Base-by-base conservation (phyloP, 2,888 invertebrate genomes). In the Chymomyza caudatula region DNA sequence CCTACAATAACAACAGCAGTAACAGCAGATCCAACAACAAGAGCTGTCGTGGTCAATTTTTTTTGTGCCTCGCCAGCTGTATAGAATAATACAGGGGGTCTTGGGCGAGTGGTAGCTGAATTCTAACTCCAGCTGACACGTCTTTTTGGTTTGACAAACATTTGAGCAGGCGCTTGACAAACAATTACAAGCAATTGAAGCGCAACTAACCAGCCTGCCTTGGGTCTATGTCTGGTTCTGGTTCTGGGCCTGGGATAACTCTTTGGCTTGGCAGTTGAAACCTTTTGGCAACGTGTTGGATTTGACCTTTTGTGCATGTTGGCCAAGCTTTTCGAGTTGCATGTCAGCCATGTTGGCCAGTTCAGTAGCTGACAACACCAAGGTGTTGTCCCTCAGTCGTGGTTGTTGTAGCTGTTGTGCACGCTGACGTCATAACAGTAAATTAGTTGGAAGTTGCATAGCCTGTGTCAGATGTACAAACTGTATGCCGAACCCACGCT, bases 401-500 rank as follows among this genome's bases (percentile, higher is more conserved):
- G 55, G 60, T 44, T 52, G 43, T 62, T 55, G 60, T 25, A 29
- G 44, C 22, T 19, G 15, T 29, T 47, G 47, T 19, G 13, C 55
- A 49, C 60, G 17, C 63, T 82, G 79, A 81, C 71, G 73, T 85
- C 82, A 81, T 81, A 81, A 81, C 82, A 76, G 69, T 81, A 85
- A 81, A 81, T 81, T 74, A 85, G 71, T 51, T 17, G 51, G 51
- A 20, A 51, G 51, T 22, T 20, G 20, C 51, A 3, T 37, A 11
- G 29, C 8, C 29, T 37, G 29, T 8, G 11, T 37, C 2, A 29
- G 8, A 29, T 8, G 2, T 29, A 29, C 29, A 25, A 25, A 25
- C 5, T n/a, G n/a, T n/a, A 25, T 25, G 25, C 25, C 5, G 25
- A 25, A 4, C 25, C 25, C 25, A 25, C 25, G 6, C 25, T 25